These are phyloP conservation scores for Cyrtonyx montezumae DNA, from an alignment of 2,113 vertebrate species.

Conservation along the genomic window DNA sequence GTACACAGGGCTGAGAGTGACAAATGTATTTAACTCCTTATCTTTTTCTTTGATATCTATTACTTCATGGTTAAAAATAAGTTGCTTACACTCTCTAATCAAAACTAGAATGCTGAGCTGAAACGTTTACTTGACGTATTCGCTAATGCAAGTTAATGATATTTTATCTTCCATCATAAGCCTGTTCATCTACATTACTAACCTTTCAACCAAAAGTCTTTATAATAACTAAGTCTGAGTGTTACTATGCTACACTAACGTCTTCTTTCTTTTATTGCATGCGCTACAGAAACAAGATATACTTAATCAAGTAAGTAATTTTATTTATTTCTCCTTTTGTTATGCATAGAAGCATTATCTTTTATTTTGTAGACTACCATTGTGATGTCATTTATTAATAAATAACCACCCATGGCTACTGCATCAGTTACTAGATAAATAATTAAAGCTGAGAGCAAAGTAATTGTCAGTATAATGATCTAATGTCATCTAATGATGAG, in stretches of 20 bases:
- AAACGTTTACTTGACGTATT: neutral
- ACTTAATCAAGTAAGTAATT: constrained; percentile 91
- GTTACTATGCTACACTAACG: constrained; percentile 52
- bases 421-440: neutral
- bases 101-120: neutral
- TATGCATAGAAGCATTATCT: neutral
- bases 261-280: constrained; percentile 78
- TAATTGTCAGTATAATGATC: neutral
- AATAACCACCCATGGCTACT: neutral
- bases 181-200: constrained; percentile 12
- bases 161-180: neutral
- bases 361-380: constrained; percentile 16
- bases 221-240: constrained; percentile 17
- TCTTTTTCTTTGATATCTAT: neutral
- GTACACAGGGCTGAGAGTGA: neutral
- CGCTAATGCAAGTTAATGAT: neutral
- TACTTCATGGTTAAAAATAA: constrained; percentile 7
- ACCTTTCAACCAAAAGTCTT: constrained; percentile 35
- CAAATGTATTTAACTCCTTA: neutral
- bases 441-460: neutral
- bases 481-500: neutral
- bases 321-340: constrained; percentile 36
- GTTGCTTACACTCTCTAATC: constrained; percentile 11
- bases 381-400: neutral
- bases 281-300: constrained; percentile 91